phyloP scores from a whole-genome alignment of 2,797 vertebrate genomes.

The Gila robusta region DNA sequence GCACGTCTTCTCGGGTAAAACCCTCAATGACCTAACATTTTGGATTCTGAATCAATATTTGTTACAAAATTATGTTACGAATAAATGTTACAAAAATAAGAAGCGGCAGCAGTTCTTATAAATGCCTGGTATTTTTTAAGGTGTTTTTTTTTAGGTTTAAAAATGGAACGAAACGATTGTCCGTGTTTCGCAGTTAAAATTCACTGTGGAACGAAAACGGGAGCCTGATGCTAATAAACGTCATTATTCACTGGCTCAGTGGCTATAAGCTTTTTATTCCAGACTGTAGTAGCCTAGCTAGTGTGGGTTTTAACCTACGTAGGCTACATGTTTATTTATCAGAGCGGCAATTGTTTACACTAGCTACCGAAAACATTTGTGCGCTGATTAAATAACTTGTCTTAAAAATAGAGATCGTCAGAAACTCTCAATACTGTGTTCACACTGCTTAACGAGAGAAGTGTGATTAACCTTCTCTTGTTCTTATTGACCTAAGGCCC shows the following conservation, averaged over 20 bases:
- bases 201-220: neutral
- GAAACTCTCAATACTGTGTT: neutral
- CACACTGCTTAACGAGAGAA: neutral
- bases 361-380: neutral
- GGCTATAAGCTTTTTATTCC: neutral
- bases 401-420: neutral
- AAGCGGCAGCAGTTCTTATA: neutral
- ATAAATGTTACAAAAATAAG: neutral
- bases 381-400: neutral
- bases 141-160: neutral
- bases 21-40: neutral
- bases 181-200: neutral
- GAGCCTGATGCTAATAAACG: neutral
- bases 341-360: neutral
- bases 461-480: slow-evolving; percentile 30
- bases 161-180: neutral
- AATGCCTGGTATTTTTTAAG: neutral
- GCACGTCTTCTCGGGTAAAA: neutral
- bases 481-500: neutral
- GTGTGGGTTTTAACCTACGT: neutral
- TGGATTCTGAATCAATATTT: neutral
- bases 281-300: neutral
- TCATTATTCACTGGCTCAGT: neutral
- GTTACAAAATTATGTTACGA: neutral
- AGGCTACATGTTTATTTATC: neutral